Evolutionary conservation across 1,140 invertebrate genomes (phyloP), one percentile per base, ranked within the genome.

Genomic region (Pseudomyrmex dendroicus): DNA sequence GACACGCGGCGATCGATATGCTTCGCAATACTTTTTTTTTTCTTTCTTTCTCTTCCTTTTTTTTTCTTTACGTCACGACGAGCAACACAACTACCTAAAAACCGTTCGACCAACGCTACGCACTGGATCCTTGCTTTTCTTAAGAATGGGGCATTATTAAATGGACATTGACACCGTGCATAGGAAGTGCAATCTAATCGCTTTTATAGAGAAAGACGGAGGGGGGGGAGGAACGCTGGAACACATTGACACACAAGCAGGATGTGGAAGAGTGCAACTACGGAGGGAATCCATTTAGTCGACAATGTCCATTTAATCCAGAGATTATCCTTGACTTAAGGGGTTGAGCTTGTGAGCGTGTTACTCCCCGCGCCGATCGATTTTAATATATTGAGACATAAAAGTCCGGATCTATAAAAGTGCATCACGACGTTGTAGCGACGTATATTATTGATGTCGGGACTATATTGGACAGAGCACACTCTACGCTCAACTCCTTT

Each of bases 241-340:
- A 72, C 15, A 72, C 78, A 80, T 46, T 89, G 88, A 73, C 85
- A 84, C 90, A 86, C 89, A 90, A 86, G 88, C 77, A 64, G 82
- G 87, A 84, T 56, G 85, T 73, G 70, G 84, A 67, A 84, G 64
- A 62, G 86, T 90, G 91, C 86, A 86, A 20, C 89, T 91, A 92
- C 74, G 22, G 89, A 84, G 88, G 87, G 74, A 59, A 73, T 86
- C 52, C 70, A 86, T 86, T 86, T 85, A 86, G 86, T 89, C 86
- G 89, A 85, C 92, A 94, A 94, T 94, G 93, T 93, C 93, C 93
- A 94, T 94, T 94, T 94, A 94, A 94, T 92, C 89, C 87, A 90
- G 89, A 89, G 89, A 92, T 92, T 90, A 86, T 90, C 86, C 73
- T 88, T 61, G 83, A 88, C 50, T 80, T 22, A 77, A 91, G 89